A percentile compares a stretch with the other conserved stretches of the same genome.
Evolutionary conservation across 2,113 vertebrate species (phyloP).

Genomic region (Hoplias malabaricus): DNA sequence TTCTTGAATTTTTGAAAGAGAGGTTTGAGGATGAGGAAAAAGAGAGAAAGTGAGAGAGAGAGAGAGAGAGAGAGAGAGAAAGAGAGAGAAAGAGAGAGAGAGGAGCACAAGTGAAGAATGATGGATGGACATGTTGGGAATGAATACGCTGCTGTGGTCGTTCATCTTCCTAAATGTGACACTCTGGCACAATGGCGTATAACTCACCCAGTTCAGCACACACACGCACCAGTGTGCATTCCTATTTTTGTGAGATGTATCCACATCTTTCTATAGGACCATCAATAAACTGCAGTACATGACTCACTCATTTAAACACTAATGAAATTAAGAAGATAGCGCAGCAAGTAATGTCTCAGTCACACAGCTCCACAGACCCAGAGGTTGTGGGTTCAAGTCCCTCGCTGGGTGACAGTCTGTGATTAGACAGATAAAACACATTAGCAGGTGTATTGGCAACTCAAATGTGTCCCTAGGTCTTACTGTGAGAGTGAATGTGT

Average conservation of each 20-base stretch:
- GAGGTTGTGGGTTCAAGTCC: no score
- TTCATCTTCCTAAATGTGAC: slow-evolving; percentile 64
- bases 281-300: not conserved
- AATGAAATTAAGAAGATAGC: no score
- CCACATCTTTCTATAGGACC: not conserved
- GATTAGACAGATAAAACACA: no score
- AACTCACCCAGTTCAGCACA: slow-evolving; percentile 48
- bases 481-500: no score
- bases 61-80: not conserved
- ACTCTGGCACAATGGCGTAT: slow-evolving; percentile 58
- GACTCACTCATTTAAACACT: no score
- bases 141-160: slow-evolving; percentile 60
- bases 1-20: not conserved
- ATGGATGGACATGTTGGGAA: slow-evolving; percentile 65
- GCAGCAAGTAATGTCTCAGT: no score
- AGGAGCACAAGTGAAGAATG: slow-evolving; percentile 55
- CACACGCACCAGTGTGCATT: not conserved
- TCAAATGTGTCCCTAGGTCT: no score
- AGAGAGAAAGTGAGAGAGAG: slow-evolving; percentile 27
- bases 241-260: not conserved
- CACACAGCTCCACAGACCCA: no score
- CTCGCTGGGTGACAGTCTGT: no score
- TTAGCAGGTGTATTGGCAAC: no score
- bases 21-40: not conserved
- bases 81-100: slow-evolving; percentile 35